Conservation (phyloP, 2,888 invertebrate genomes). For the Drosophila kambysellisi region DNA sequence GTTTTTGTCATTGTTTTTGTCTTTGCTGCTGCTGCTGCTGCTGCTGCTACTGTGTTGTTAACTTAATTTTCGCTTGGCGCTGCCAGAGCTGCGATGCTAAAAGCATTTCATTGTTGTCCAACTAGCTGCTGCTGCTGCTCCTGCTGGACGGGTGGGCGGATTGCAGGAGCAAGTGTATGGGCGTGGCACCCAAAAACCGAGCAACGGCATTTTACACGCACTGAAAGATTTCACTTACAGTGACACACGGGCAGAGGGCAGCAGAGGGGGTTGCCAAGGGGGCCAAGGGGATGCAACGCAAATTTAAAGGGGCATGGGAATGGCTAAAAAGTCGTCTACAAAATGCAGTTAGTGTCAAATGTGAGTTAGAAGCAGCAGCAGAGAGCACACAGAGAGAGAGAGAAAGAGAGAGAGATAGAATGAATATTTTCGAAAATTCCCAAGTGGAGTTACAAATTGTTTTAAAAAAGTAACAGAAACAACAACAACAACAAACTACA, state of each 20-base stretch:
- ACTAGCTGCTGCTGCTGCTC: constrained; percentile 53
- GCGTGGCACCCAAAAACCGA: constrained; percentile 66
- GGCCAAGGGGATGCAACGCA: constrained; percentile 4
- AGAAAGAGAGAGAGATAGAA: background rate
- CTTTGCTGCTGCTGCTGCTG: background rate
- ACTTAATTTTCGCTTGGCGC: constrained; percentile 73
- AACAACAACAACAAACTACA: background rate
- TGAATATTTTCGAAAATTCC: constrained; percentile 23
- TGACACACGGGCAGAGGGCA: background rate
- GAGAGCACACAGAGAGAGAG: constrained; percentile 3
- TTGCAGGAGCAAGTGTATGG: constrained; percentile 48
- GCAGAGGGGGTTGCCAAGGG: background rate
- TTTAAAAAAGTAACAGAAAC: constrained; percentile 29
- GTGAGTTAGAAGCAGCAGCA: constrained; percentile 50
- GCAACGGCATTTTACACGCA: constrained; percentile 76
- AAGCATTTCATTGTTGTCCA: constrained; percentile 81
- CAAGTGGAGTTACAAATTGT: constrained; percentile 39
- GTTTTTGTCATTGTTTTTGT: background rate
- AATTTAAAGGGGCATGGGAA: constrained; percentile 6
- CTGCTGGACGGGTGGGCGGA: constrained; percentile 18
- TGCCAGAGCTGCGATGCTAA: constrained; percentile 65
- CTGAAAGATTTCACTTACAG: constrained; percentile 73
- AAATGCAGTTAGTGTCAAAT: constrained; percentile 74
- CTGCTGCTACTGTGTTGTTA: constrained; percentile 61
- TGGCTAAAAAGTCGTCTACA: constrained; percentile 46